Evolutionary conservation across 2,113 vertebrate genomes (phyloP).

Genomic region (Cyanoderma ruficeps): DNA sequence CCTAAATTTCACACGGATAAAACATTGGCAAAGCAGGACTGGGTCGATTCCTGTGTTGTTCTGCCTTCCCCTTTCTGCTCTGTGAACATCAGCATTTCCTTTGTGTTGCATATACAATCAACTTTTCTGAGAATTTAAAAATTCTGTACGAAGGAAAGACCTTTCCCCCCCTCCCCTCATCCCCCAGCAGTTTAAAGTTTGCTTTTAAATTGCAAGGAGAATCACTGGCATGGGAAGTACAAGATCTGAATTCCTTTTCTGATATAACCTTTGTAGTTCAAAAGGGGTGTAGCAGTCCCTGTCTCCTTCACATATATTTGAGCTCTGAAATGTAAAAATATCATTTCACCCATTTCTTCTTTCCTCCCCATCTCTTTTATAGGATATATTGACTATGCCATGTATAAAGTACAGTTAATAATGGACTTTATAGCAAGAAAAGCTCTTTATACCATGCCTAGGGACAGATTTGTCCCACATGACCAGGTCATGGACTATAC

Average conservation of each 20-base stretch:
- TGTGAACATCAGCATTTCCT: not conserved
- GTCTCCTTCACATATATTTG: not conserved
- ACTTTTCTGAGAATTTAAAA: not conserved
- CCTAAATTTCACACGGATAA: not conserved
- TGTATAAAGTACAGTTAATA: slow-evolving; percentile 20
- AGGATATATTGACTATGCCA: slow-evolving; percentile 17
- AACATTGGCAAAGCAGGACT: not conserved
- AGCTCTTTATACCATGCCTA: slow-evolving; percentile 17
- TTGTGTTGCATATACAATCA: slow-evolving; percentile 33
- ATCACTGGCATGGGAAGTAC: not conserved
- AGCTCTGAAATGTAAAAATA: not conserved
- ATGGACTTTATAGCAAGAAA: slow-evolving; percentile 16
- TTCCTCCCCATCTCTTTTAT: not conserved
- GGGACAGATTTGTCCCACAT: slow-evolving; percentile 1
- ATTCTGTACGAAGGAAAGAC: not conserved
- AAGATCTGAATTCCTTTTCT: not conserved
- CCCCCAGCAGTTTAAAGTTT: not conserved
- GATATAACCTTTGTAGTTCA: not conserved
- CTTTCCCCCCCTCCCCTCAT: fast-evolving
- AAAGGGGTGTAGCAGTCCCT: not conserved
- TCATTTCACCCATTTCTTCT: not conserved
- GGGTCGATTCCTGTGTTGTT: not conserved
- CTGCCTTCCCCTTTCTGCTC: not conserved
- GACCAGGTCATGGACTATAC: slow-evolving; percentile 17
- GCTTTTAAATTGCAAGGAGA: not conserved